Base-by-base conservation (phyloP, 2,113 vertebrate species). In the Ondatra zibethicus region DNA sequence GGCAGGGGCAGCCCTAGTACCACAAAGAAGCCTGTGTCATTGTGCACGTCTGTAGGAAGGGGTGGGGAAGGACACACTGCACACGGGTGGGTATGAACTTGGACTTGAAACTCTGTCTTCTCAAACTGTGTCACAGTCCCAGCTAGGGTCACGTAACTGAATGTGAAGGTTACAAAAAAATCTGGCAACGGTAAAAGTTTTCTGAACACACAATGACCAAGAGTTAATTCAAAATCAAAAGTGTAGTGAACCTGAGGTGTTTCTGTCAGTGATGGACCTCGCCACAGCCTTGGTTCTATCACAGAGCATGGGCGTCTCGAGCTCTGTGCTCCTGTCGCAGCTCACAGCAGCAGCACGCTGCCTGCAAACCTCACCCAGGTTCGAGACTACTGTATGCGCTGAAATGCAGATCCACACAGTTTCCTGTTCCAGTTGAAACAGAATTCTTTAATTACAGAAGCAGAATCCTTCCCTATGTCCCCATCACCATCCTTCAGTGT, bases 21-120 rank as follows among this genome's bases (percentile, higher is more conserved):
- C 6, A 17, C 63, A 58, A 66, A 78, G 65, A 92, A 55, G 36
- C n/a, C 42, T 6, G 0, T 27, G 8, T 11, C 19, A 45, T 89
- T 70, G 12, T 47, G 36, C 45, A 39, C 25, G n/a, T 78, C 14
- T 33, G 21, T 2, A 8, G 89, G 80, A 80, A 78, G 63, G 45
- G 87, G 17, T n/a, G 36, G 72, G 55, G 36, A 73, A 87, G 75
- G 50, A 78, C 11, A 70, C 12, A 2, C 58, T 4, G 7, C 23
- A 0, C 77, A 3, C 3, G 12, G 65, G 31, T 0, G 7, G 12
- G 21, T 55, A 52, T 5, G 10, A 52, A 7, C 16, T 17, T 61
- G 65, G 4, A n/a, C 61, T 80, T 39, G 0, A 17, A 3, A 70
- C 52, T 9, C 58, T 25, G 19, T 16, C 68, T 58, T 58, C 87